Evolutionary conservation across 2,888 invertebrate genomes (phyloP), one percentile per base, ranked within the genome.

Genomic region (Acleris laterana): DNA sequence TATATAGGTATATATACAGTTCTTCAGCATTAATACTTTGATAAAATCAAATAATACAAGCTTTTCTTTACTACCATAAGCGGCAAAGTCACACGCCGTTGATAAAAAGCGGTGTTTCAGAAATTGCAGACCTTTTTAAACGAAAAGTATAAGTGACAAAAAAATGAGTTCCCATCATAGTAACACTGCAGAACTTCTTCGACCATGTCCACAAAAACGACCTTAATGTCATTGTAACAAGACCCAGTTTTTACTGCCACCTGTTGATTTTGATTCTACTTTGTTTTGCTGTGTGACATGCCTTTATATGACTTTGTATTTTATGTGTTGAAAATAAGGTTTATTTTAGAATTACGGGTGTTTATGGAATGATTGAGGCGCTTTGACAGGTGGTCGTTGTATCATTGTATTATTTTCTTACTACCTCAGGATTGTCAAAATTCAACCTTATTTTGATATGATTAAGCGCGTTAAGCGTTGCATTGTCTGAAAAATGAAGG

Each of bases 381-480:
- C 60, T 61, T 50, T 50, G 65, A 61, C 65, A 61, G 65, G 60
- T 65, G 65, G 65, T 65, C 32, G 48, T 59, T 56, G 65, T 55
- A 61, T 55, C 55, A 64, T 59, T 64, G 64, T 64, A 59, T 25
- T 63, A 25, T 32, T 32, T 25, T 32, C 28, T 25, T 17, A 25
- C 44, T 32, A 16, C 17, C 5, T n/a, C 5, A 16, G 11, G 51
- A n/a, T 58, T 59, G 48, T 5, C 13, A 3, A 63, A 53, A 48
- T 19, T 53, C 1, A 19, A 59, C 64, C 49, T 5, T 59, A 49
- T 53, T 3, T 0, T 1, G 0, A 22, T 13, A 5, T 13, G 0
- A 2, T 19, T 59, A 53, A 28, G 53, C 4, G 11, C 5, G 22
- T 16, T 22, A 22, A n/a, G 11, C 42, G 38, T 9, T 19, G 22